phyloP scores from a whole-genome alignment of 2,888 invertebrate species.

The Gymnoscelis rufifasciata region DNA sequence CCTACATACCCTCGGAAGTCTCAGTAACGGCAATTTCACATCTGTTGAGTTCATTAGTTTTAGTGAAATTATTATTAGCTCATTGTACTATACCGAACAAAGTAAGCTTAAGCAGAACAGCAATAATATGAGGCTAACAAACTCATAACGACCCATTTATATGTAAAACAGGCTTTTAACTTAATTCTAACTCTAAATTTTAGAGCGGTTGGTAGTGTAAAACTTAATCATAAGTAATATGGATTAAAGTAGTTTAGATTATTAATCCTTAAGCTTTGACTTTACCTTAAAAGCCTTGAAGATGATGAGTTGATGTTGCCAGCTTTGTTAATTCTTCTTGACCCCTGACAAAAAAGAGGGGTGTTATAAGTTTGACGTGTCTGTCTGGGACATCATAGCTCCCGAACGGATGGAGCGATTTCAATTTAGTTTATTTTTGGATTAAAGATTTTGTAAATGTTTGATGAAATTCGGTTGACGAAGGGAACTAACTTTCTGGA shows the following conservation, averaged over 20 bases:
- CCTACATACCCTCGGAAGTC: no score
- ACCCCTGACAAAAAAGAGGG: no score
- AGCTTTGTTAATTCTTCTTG: no score
- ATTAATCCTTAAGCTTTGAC: slow-evolving; percentile 7
- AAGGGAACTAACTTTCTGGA: no score
- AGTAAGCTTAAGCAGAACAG: slow-evolving; percentile 45
- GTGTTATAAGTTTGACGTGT: no score
- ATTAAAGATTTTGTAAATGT: no score
- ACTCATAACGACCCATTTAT: slow-evolving; percentile 62
- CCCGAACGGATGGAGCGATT: no score
- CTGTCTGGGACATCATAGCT: no score
- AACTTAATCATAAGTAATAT: slow-evolving; percentile 15
- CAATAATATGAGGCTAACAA: slow-evolving; percentile 54
- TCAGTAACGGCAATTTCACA: no score
- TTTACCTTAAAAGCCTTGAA: slow-evolving; percentile 6
- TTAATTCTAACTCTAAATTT: slow-evolving; percentile 40
- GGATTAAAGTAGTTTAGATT: slow-evolving; percentile 7
- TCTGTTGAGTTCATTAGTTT: neutral
- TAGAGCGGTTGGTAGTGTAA: slow-evolving; percentile 9
- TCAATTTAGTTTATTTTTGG: no score
- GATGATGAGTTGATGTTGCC: neutral
- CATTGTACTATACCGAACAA: slow-evolving; percentile 29
- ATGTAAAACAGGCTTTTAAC: slow-evolving; percentile 60
- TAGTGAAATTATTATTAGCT: slow-evolving; percentile 17
- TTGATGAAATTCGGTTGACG: no score